Conservation (phyloP, 2,113 vertebrate species). For the Toxotes jaculatrix region DNA sequence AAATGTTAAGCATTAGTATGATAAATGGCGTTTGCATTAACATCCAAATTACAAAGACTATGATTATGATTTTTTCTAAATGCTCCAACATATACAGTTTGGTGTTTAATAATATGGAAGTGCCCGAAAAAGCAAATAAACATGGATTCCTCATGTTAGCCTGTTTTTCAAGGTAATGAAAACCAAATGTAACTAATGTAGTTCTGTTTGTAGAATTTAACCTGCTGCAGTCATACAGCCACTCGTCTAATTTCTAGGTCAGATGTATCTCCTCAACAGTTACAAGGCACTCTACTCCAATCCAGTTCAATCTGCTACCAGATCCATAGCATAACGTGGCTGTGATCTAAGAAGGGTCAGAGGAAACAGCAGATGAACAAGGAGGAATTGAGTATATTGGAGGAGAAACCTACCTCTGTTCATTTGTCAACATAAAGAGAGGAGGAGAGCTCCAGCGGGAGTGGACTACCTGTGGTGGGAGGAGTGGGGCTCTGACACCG, state of each 20-base stretch:
- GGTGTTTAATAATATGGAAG: background rate
- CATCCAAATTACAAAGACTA: no score
- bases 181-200: background rate
- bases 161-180: no score
- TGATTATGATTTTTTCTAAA: background rate
- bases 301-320: slow-evolving; percentile 46
- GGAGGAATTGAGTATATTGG: slow-evolving; percentile 48
- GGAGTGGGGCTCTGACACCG: slow-evolving; percentile 81
- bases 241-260: slow-evolving; percentile 49
- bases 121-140: background rate
- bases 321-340: slow-evolving; percentile 38
- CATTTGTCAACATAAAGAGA: slow-evolving; percentile 88
- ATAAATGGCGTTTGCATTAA: background rate
- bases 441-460: slow-evolving; percentile 81
- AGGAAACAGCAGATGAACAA: slow-evolving; percentile 58
- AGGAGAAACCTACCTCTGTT: slow-evolving; percentile 73
- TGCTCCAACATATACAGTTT: background rate
- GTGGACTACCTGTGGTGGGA: slow-evolving; percentile 84
- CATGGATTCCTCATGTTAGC: background rate
- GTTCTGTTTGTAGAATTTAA: background rate
- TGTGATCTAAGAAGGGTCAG: slow-evolving; percentile 59
- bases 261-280: slow-evolving; percentile 34
- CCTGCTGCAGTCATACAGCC: no score
- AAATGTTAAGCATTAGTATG: background rate
- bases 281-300: slow-evolving; percentile 17